phyloP scores from a whole-genome alignment of 1,140 invertebrate species.

The Drosophila busckii region DNA sequence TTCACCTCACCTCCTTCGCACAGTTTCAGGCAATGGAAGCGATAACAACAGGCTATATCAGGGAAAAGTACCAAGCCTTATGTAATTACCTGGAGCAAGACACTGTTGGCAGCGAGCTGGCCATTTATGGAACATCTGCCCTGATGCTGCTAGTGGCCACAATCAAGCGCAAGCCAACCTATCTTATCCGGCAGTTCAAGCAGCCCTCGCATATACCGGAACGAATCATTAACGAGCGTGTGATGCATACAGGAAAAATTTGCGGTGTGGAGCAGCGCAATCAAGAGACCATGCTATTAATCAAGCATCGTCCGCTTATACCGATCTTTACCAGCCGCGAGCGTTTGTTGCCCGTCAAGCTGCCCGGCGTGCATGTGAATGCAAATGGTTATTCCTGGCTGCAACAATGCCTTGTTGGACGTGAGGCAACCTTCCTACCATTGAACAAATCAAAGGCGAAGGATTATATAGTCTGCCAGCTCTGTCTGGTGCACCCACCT shows the following conservation, averaged over 20 bases:
- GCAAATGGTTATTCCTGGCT: conserved; percentile 70
- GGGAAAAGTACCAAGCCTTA: conserved; percentile 63
- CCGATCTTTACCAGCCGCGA: conserved; percentile 63
- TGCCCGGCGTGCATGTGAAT: conserved; percentile 64
- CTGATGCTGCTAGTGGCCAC: conserved; percentile 65
- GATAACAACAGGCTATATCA: conserved; percentile 33
- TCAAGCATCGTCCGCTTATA: conserved; percentile 61
- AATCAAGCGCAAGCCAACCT: conserved; percentile 69
- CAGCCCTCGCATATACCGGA: conserved; percentile 74
- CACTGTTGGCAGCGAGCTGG: conserved; percentile 59
- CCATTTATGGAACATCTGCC: conserved; percentile 62
- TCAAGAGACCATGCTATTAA: conserved; percentile 61
- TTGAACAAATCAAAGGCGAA: conserved; percentile 50
- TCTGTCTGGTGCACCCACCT: conserved; percentile 70
- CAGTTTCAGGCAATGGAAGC: conserved; percentile 57
- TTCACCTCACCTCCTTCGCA: conserved; percentile 21
- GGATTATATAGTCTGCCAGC: conserved; percentile 65
- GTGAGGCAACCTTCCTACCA: conserved; percentile 69
- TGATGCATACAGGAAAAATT: conserved; percentile 71
- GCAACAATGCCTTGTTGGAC: conserved; percentile 65
- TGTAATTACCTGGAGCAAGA: conserved; percentile 74
- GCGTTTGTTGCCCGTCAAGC: conserved; percentile 56
- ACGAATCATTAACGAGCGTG: conserved; percentile 63
- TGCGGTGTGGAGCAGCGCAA: conserved; percentile 57
- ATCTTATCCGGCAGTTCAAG: conserved; percentile 72